phyloP scores from a whole-genome alignment of 1,140 invertebrate genomes.

The Thalassaphorura encarpata region DNA sequence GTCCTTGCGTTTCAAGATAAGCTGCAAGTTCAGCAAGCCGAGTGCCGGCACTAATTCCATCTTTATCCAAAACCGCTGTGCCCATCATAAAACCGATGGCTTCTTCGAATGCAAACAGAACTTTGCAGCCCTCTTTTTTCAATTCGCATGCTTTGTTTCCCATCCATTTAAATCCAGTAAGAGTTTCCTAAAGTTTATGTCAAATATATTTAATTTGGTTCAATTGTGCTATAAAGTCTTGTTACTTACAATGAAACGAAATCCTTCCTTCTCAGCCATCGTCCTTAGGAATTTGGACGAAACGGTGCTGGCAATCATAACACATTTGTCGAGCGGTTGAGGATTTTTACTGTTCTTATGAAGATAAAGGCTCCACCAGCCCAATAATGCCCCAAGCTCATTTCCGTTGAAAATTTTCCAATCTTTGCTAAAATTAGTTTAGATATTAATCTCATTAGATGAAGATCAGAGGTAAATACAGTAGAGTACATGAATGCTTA shows the following conservation, averaged over 20 bases:
- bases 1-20: constrained; percentile 54
- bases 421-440: constrained; percentile 53
- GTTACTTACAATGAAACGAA: constrained; percentile 57
- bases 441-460: not conserved
- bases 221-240: not conserved
- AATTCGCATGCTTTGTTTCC: constrained; percentile 77
- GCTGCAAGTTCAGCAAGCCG: constrained; percentile 66
- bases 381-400: constrained; percentile 87
- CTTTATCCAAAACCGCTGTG: constrained; percentile 79
- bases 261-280: constrained; percentile 71
- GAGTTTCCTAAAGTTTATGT: constrained; percentile 58
- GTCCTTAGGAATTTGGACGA: constrained; percentile 91
- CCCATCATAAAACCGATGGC: constrained; percentile 94
- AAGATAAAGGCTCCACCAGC: constrained; percentile 77
- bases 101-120: constrained; percentile 93
- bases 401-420: constrained; percentile 96
- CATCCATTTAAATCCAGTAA: constrained; percentile 99
- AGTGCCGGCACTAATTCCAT: constrained; percentile 80
- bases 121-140: constrained; percentile 52
- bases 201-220: not conserved
- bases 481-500: not conserved
- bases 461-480: not conserved
- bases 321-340: constrained; percentile 46
- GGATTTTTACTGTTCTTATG: constrained; percentile 37
- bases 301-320: constrained; percentile 87